Conservation (phyloP, 2,888 invertebrate genomes). For the Drosophila picticornis region DNA sequence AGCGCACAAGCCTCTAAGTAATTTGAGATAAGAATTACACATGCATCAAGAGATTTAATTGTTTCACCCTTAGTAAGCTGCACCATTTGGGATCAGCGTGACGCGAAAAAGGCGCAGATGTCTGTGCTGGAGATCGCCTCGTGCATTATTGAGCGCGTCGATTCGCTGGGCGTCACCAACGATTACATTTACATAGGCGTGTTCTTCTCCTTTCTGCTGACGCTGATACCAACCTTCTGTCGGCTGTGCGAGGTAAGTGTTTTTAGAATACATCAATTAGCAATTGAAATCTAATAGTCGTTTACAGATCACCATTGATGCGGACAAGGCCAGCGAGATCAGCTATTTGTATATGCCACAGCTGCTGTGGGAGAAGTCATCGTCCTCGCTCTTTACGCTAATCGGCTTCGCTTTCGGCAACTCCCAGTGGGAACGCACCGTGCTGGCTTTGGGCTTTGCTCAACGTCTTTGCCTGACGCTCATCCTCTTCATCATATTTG, state of each 20-base stretch:
- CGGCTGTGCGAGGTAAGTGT: slow-evolving; percentile 82
- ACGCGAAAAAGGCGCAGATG: slow-evolving; percentile 96
- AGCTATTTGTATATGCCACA: slow-evolving; percentile 84
- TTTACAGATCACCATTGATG: slow-evolving; percentile 81
- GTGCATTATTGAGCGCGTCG: slow-evolving; percentile 96
- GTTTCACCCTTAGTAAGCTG: slow-evolving; percentile 91
- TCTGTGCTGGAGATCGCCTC: slow-evolving; percentile 98
- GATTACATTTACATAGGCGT: slow-evolving; percentile 92
- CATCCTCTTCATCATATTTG: slow-evolving; percentile 94
- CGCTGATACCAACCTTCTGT: slow-evolving; percentile 88
- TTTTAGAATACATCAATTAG: background rate
- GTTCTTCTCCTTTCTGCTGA: slow-evolving; percentile 87
- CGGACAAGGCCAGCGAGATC: slow-evolving; percentile 82
- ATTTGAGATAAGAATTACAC: background rate
- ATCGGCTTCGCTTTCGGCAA: slow-evolving; percentile 87
- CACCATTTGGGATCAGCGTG: slow-evolving; percentile 96
- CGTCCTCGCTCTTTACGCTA: slow-evolving; percentile 85
- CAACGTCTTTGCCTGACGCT: slow-evolving; percentile 91
- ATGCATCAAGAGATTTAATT: background rate
- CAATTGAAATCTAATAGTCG: background rate
- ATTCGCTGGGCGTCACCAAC: slow-evolving; percentile 91
- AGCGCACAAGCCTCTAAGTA: background rate
- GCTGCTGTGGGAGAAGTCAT: slow-evolving; percentile 84
- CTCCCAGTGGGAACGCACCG: slow-evolving; percentile 89
- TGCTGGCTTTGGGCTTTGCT: slow-evolving; percentile 89